These are phyloP conservation scores for Chrysogorgia sp. DNA, from an alignment of 92 coral and sea anemone species.

Conservation along the genomic window DNA sequence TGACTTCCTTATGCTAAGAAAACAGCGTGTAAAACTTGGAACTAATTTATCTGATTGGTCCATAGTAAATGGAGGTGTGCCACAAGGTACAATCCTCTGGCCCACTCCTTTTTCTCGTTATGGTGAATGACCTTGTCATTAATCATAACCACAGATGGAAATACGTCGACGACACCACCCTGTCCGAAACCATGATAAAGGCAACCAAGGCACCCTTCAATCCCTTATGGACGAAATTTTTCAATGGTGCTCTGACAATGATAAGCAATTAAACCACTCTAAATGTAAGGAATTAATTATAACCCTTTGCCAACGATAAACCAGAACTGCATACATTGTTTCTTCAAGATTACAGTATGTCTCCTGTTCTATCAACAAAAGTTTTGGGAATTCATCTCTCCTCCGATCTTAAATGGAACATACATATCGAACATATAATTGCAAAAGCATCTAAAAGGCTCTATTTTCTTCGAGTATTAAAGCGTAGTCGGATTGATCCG, in stretches of 20 bases:
- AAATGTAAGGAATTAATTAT: slow-evolving; percentile 37
- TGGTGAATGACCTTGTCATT: background rate
- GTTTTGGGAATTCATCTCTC: slow-evolving; percentile 4
- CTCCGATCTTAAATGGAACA: slow-evolving; percentile 44
- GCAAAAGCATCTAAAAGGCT: slow-evolving; percentile 27
- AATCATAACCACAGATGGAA: slow-evolving; percentile 5
- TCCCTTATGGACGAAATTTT: background rate
- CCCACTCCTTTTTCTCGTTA: background rate
- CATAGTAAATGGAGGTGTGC: background rate
- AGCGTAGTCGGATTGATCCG: no score
- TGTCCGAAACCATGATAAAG: slow-evolving; percentile 22
- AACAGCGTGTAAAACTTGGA: slow-evolving; percentile 13
- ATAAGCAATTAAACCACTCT: background rate
- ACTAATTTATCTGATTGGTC: background rate
- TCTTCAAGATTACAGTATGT: slow-evolving; percentile 2
- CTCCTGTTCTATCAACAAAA: slow-evolving; percentile 25
- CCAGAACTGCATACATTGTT: slow-evolving; percentile 3
- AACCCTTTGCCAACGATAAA: no score
- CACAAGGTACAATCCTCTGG: slow-evolving; percentile 13
- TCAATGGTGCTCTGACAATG: slow-evolving; percentile 5
- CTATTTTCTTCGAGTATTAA: slow-evolving; percentile 21
- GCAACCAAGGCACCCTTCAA: slow-evolving; percentile 36
- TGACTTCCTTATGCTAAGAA: slow-evolving; percentile 32
- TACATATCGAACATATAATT: slow-evolving; percentile 23
- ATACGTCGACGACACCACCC: slow-evolving; percentile 10